Evolutionary conservation across 2,888 invertebrate species (phyloP).

Genomic region (Panzeria rudis): DNA sequence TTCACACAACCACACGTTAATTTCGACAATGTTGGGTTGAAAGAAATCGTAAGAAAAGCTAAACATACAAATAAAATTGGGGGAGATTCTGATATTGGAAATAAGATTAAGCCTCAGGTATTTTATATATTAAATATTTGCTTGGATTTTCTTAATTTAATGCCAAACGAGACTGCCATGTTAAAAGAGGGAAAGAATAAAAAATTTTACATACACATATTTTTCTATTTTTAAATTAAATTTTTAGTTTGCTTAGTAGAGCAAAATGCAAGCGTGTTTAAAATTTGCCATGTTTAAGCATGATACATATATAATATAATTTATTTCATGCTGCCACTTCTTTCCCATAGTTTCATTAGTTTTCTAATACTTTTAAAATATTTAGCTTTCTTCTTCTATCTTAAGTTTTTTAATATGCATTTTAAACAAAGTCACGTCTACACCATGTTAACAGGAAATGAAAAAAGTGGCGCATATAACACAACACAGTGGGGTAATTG

Average conservation of each 20-base stretch:
- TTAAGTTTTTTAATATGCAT: slow-evolving; percentile 21
- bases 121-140: slow-evolving; percentile 48
- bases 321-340: slow-evolving; percentile 40
- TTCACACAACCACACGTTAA: slow-evolving; percentile 55
- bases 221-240: slow-evolving; percentile 46
- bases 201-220: background rate
- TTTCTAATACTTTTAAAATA: slow-evolving; percentile 25
- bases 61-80: slow-evolving; percentile 18
- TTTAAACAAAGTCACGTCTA: slow-evolving; percentile 64
- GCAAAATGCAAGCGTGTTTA: background rate
- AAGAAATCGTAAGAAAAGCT: slow-evolving; percentile 9
- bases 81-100: slow-evolving; percentile 45
- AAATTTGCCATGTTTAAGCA: slow-evolving; percentile 4
- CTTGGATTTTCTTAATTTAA: slow-evolving; percentile 22
- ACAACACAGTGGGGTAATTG: background rate
- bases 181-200: background rate
- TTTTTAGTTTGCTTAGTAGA: slow-evolving; percentile 41
- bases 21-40: slow-evolving; percentile 4
- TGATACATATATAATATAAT: slow-evolving; percentile 11
- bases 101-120: slow-evolving; percentile 56
- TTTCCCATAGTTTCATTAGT: slow-evolving; percentile 21
- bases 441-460: slow-evolving; percentile 35
- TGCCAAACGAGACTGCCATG: background rate
- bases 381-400: background rate
- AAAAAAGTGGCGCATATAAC: background rate